Conservation (phyloP, 2,113 vertebrate species). For the Neomonachus schauinslandi region DNA sequence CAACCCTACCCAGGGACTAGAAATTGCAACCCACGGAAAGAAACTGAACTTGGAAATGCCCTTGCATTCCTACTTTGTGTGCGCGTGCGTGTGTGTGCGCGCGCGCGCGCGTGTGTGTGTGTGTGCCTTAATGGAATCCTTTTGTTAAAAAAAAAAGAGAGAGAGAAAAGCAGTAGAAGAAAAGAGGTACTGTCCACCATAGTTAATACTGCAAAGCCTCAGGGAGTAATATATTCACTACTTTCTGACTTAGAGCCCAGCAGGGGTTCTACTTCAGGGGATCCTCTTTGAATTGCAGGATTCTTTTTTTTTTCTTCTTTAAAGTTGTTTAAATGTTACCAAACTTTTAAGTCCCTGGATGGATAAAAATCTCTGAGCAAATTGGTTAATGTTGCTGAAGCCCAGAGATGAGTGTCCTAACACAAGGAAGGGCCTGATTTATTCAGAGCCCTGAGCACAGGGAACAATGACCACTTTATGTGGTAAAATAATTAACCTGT, state of each 20-base stretch:
- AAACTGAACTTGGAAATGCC: slow-evolving; percentile 22
- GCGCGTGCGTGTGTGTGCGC: not conserved
- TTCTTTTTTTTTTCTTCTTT: not conserved
- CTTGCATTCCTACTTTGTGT: not conserved
- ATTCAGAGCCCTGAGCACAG: not conserved
- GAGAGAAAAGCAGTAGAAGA: not conserved
- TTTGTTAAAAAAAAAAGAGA: not conserved
- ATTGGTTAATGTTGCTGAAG: not conserved
- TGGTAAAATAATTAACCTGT: slow-evolving; percentile 40
- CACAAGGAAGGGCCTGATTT: not conserved
- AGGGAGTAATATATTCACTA: not conserved
- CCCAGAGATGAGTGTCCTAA: not conserved
- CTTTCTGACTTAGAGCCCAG: not conserved
- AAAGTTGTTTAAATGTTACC: slow-evolving; percentile 28
- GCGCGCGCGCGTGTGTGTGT: not conserved
- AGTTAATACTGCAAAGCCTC: not conserved
- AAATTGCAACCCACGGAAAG: not conserved
- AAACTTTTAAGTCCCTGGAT: not conserved
- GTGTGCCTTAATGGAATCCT: not conserved
- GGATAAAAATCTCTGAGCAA: slow-evolving; percentile 2
- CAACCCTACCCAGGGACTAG: not conserved
- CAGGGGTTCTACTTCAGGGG: not conserved
- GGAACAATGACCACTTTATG: not conserved
- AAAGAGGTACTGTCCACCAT: not conserved
- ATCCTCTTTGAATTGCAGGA: not conserved